Percentiles rank a stretch among this genome's conserved stretches.
These are phyloP conservation scores for Helicolenus hilgendorfi DNA, from an alignment of 2,797 vertebrate species.

Conservation along the genomic window DNA sequence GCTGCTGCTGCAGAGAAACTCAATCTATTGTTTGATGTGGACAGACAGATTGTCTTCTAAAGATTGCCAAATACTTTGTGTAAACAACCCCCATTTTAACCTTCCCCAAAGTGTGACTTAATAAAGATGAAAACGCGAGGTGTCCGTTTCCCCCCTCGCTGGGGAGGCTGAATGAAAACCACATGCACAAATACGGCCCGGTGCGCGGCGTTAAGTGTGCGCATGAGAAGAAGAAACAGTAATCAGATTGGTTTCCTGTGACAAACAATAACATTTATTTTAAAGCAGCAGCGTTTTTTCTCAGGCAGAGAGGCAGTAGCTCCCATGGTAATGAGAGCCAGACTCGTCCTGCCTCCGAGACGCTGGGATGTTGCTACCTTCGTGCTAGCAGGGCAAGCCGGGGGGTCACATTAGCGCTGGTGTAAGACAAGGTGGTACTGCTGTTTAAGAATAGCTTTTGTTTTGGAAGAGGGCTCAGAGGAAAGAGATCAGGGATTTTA, in stretches of 20 bases:
- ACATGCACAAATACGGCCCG: slow-evolving; percentile 96
- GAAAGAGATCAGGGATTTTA: slow-evolving; percentile 6
- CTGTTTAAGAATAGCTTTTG: slow-evolving; percentile 40
- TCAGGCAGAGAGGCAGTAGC: slow-evolving; percentile 93
- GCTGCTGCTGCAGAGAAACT: slow-evolving; percentile 67
- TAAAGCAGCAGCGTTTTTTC: slow-evolving; percentile 93
- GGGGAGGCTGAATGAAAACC: slow-evolving; percentile 92
- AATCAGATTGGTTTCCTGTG: slow-evolving; percentile 98
- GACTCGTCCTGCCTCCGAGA: slow-evolving; percentile 87
- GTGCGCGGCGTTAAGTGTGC: slow-evolving; percentile 81
- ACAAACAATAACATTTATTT: slow-evolving; percentile 99
- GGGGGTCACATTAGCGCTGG: slow-evolving; percentile 86
- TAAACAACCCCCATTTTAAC: slow-evolving; percentile 83
- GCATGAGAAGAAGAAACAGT: slow-evolving; percentile 94
- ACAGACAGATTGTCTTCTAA: slow-evolving; percentile 81
- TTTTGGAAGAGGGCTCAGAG: slow-evolving; percentile 14
- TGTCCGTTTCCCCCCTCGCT: slow-evolving; percentile 67
- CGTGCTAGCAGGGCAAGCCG: slow-evolving; percentile 82
- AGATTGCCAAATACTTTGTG: slow-evolving; percentile 81
- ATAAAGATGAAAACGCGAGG: slow-evolving; percentile 85
- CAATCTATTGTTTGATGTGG: slow-evolving; percentile 84
- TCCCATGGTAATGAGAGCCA: slow-evolving; percentile 96
- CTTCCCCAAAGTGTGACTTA: slow-evolving; percentile 85
- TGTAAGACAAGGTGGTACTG: slow-evolving; percentile 29
- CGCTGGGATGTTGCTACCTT: slow-evolving; percentile 61